A percentile compares a stretch with the other conserved stretches of the same genome.
These are phyloP conservation scores for Caenorhabditis tropicalis DNA, from an alignment of 1,140 invertebrate species.

Conservation along the genomic window DNA sequence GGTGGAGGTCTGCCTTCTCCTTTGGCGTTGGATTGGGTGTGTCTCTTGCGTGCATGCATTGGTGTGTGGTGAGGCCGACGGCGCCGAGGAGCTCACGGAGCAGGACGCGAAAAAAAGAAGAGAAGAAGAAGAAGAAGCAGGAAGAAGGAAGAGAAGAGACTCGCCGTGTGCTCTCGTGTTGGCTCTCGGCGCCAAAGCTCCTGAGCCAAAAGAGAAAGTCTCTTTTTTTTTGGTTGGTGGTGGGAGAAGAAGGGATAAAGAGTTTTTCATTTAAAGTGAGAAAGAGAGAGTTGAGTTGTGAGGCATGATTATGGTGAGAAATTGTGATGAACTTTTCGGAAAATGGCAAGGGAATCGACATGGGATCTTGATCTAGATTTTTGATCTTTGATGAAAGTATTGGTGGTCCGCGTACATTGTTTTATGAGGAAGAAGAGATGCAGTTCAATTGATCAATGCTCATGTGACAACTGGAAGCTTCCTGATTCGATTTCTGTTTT, in stretches of 20 bases:
- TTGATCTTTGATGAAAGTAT: too few relatives aligned
- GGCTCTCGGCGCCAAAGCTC: slow-evolving; percentile 28
- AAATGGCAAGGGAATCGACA: too few relatives aligned
- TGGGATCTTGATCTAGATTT: too few relatives aligned
- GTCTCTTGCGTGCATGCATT: neutral
- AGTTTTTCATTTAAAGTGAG: too few relatives aligned
- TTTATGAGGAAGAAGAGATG: too few relatives aligned
- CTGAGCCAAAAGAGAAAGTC: neutral
- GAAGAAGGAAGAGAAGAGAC: neutral
- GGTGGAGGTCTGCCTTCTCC: neutral
- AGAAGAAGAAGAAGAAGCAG: neutral
- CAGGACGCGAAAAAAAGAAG: neutral
- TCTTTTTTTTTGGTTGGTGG: neutral
- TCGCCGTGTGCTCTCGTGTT: neutral
- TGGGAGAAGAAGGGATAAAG: neutral
- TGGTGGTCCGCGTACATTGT: too few relatives aligned
- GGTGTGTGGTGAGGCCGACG: slow-evolving; percentile 29
- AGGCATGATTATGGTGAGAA: neutral
- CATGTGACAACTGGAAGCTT: too few relatives aligned
- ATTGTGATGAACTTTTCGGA: too few relatives aligned
- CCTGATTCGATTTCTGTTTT: too few relatives aligned
- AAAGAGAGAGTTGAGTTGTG: neutral
- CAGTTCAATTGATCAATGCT: too few relatives aligned
- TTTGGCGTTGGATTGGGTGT: slow-evolving; percentile 33
- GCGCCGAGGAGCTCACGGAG: neutral